These are phyloP conservation scores for Oryzaephilus surinamensis DNA, from an alignment of 1,140 invertebrate species.

Conservation along the genomic window DNA sequence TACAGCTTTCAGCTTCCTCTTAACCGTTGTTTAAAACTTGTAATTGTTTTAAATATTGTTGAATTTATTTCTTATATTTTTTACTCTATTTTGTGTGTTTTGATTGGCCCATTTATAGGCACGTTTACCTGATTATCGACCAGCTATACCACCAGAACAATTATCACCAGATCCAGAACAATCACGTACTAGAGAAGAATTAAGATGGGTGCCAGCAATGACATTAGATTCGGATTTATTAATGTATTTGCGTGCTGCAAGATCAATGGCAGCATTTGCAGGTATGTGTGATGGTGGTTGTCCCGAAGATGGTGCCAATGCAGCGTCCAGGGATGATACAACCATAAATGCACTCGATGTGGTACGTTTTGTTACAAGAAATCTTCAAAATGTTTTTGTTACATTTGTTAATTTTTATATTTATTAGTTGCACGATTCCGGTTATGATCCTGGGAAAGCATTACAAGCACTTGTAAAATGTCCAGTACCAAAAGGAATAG, in stretches of 20 bases:
- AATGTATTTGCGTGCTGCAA: slow-evolving; percentile 92
- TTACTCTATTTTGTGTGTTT: too few relatives aligned
- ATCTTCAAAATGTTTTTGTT: neutral
- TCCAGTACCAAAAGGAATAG: slow-evolving; percentile 90
- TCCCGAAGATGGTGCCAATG: slow-evolving; percentile 91
- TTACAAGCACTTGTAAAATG: slow-evolving; percentile 93
- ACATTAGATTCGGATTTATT: slow-evolving; percentile 88
- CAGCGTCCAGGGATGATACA: slow-evolving; percentile 92
- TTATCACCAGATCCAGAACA: slow-evolving; percentile 63
- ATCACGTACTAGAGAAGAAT: slow-evolving; percentile 70
- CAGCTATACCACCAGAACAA: slow-evolving; percentile 54
- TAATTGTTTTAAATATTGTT: too few relatives aligned
- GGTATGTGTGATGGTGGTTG: slow-evolving; percentile 96
- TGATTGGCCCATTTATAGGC: too few relatives aligned
- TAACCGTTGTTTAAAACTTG: too few relatives aligned
- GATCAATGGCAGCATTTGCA: slow-evolving; percentile 90
- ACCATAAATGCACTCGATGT: slow-evolving; percentile 95
- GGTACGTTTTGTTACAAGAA: slow-evolving; percentile 39
- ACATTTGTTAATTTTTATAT: neutral
- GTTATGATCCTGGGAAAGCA: slow-evolving; percentile 90
- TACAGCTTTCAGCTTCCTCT: too few relatives aligned
- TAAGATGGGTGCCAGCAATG: slow-evolving; percentile 86
- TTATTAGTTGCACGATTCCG: slow-evolving; percentile 76
- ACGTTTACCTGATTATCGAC: slow-evolving; percentile 67
- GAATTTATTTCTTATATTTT: too few relatives aligned